Base-by-base conservation (phyloP, 2,797 vertebrate genomes). In the Spinibarbus caldwelli region DNA sequence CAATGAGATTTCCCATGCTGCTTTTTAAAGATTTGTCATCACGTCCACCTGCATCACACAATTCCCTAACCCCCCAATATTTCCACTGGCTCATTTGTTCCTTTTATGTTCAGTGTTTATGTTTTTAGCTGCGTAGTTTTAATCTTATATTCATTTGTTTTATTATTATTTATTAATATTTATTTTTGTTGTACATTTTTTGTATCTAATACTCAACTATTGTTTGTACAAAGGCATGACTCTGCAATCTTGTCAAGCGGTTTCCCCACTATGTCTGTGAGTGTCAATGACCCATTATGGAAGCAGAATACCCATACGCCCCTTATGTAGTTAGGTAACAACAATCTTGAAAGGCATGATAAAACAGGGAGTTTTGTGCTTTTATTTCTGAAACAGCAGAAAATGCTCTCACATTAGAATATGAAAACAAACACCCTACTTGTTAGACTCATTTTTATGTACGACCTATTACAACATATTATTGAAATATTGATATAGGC, bases 141-240 rank as follows among this genome's bases (percentile, higher is more conserved):
- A 57, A 73, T 84, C 64, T 43, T 84, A 64, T 73, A 38, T 77
- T 82, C 15, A 86, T 87, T 89, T 70, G n/a, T 89, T 83, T 89
- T 91, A 83, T 91, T 90, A 86, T 90, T 89, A 91, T 82, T 91
- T 90, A 86, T 82, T 59, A 85, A 76, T 86, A 66, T 91, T 93
- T 89, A 86, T 92, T 92, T 93, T 87, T 90, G 91, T 89, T 92
- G 92, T 93, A 86, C 82, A 96, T 95, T 96, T 96, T 97, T 96
- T 96, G 93, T 97, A 95, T 94, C 95, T 88, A 80, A 94, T 90
- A 89, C 88, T 85, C 66, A 93, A 94, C 90, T 91, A 94, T 93
- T 94, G 93, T 95, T 95, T 98, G 96, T 97, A 97, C 92, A 97
- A 97, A 97, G 95, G 95, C 96, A 96, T 96, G 94, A 95, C 87